phyloP scores from a whole-genome alignment of 2,888 invertebrate genomes.

The Brachyptera putata region DNA sequence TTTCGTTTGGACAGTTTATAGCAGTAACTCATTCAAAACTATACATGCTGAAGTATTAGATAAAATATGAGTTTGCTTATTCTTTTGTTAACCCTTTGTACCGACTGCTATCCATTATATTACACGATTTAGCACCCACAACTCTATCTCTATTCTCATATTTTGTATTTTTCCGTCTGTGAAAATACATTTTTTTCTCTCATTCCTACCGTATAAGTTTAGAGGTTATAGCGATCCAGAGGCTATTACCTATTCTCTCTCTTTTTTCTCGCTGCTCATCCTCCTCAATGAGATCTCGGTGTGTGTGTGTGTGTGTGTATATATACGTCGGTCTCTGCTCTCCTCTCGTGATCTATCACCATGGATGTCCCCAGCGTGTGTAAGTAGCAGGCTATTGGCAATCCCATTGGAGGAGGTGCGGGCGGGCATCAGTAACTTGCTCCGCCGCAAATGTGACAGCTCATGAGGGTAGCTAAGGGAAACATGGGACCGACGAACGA shows the following conservation, averaged over 20 bases:
- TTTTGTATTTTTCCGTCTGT: neutral
- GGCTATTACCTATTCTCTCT: conserved; percentile 3
- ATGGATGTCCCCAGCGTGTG: neutral
- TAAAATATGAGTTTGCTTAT: neutral
- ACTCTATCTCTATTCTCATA: conserved; percentile 8
- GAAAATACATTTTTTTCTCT: neutral
- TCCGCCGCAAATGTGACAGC: conserved; percentile 16
- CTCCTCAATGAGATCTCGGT: too few relatives aligned
- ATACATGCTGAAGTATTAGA: neutral
- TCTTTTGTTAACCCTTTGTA: neutral
- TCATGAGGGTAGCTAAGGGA: conserved; percentile 3
- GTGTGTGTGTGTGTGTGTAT: too few relatives aligned
- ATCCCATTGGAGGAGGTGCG: neutral
- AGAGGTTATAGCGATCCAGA: conserved; percentile 10
- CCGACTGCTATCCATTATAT: neutral
- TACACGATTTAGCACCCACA: conserved; percentile 10
- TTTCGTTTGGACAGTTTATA: neutral
- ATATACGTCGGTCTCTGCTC: neutral
- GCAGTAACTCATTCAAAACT: neutral
- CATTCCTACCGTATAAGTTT: neutral
- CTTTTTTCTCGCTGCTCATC: neutral
- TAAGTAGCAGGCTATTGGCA: neutral
- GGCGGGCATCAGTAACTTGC: conserved; percentile 9
- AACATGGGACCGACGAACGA: too few relatives aligned
- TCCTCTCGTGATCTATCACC: conserved; percentile 14